A percentile compares a stretch with the other conserved stretches of the same genome.
These are phyloP conservation scores for Enteromius radiatus DNA, from an alignment of 2,797 vertebrate genomes.

Conservation along the genomic window DNA sequence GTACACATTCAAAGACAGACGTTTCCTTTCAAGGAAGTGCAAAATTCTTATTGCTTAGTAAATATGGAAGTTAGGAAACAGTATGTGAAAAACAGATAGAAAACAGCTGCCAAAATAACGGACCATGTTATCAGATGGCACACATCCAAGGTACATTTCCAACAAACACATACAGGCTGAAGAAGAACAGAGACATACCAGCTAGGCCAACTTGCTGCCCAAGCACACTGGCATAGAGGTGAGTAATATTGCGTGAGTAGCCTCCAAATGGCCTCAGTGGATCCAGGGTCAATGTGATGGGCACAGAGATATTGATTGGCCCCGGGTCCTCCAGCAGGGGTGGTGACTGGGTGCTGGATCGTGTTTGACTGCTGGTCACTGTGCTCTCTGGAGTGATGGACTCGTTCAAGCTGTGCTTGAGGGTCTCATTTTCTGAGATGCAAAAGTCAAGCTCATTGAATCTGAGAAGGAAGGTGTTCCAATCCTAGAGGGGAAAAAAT, in stretches of 20 bases:
- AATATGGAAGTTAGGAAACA: neutral
- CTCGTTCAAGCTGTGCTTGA: constrained; percentile 94
- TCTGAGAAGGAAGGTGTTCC: constrained; percentile 96
- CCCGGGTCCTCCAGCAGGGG: constrained; percentile 90
- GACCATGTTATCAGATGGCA: neutral
- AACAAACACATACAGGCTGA: neutral
- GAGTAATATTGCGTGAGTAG: constrained; percentile 95
- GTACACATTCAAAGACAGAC: neutral
- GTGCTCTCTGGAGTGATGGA: constrained; percentile 89
- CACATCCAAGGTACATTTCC: neutral
- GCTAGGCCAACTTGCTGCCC: constrained; percentile 94
- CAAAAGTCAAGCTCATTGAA: constrained; percentile 98
- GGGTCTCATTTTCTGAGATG: constrained; percentile 96
- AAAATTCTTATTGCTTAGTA: neutral
- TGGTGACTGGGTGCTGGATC: constrained; percentile 88
- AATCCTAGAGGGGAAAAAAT: constrained; percentile 81
- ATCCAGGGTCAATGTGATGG: constrained; percentile 94
- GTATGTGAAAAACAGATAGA: neutral
- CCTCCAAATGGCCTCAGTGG: constrained; percentile 92
- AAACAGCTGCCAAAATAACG: constrained; percentile 7
- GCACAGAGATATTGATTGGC: constrained; percentile 92
- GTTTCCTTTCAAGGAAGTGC: neutral
- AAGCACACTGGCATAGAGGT: constrained; percentile 89
- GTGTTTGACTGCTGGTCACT: constrained; percentile 86
- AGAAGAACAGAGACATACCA: constrained; percentile 73